A percentile compares a stretch with the other conserved stretches of the same genome.
phyloP scores from a whole-genome alignment of 2,113 vertebrate species.

The Phycodurus eques region DNA sequence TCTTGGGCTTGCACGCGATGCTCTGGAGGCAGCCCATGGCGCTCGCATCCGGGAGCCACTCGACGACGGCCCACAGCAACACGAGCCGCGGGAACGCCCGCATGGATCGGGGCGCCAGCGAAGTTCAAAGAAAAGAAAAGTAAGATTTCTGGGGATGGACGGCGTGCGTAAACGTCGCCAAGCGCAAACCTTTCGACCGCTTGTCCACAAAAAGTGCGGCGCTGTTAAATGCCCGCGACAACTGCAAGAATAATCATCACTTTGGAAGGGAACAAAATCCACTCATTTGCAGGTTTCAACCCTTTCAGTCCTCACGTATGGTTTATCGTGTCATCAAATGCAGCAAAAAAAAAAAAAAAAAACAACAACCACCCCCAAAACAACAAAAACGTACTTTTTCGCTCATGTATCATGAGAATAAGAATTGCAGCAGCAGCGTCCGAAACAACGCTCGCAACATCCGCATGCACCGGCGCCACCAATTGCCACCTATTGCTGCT shows the following conservation, averaged over 20 bases:
- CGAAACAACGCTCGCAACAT: conserved; percentile 48
- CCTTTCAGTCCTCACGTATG: background rate
- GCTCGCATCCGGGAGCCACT: conserved; percentile 75
- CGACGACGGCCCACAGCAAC: conserved; percentile 72
- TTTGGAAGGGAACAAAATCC: conserved; percentile 4
- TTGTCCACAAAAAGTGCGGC: background rate
- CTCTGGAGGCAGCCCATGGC: conserved; percentile 98
- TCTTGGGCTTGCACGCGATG: conserved; percentile 93
- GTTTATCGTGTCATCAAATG: background rate
- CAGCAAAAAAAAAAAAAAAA: background rate
- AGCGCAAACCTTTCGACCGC: no score
- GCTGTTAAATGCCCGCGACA: background rate
- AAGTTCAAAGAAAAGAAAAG: background rate
- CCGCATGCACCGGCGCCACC: conserved; percentile 79
- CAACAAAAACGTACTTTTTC: background rate
- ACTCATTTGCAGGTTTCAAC: background rate
- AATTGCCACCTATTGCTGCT: conserved; percentile 50
- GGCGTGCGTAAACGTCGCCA: no score
- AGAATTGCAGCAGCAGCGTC: conserved; percentile 9
- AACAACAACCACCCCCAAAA: no score
- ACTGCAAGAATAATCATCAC: background rate
- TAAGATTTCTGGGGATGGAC: no score
- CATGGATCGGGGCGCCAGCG: conserved; percentile 80
- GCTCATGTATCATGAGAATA: conserved; percentile 7
- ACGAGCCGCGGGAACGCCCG: conserved; percentile 80